phyloP scores from a whole-genome alignment of 2,797 vertebrate genomes.

The Sebastes iracundus region DNA sequence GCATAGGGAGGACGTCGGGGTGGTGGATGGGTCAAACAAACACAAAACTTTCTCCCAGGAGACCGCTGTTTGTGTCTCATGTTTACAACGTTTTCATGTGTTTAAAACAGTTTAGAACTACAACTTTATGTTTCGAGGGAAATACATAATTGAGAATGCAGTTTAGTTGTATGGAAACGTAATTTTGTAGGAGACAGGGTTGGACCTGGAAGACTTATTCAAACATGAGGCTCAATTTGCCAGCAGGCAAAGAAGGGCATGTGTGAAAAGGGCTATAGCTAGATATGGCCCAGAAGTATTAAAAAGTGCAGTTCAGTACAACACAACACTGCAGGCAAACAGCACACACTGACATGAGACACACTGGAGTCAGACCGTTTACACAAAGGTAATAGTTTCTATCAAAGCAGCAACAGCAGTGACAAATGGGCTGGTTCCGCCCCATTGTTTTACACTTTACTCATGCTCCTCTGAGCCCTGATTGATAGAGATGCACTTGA shows the following conservation, averaged over 20 bases:
- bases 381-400: slow-evolving; percentile 48
- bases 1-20: no score
- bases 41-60: no score
- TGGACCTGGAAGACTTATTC: background rate
- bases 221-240: background rate
- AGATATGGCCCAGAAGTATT: background rate
- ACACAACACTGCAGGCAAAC: background rate
- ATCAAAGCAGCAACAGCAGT: slow-evolving; percentile 45
- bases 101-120: rapidly evolving
- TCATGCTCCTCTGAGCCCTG: slow-evolving; percentile 29
- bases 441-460: slow-evolving; percentile 65
- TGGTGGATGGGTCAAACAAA: no score
- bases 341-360: background rate
- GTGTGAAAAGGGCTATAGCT: background rate
- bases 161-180: no score
- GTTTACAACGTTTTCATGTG: no score
- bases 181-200: no score
- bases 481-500: slow-evolving; percentile 35
- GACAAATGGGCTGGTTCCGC: slow-evolving; percentile 67
- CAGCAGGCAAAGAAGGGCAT: background rate
- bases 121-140: no score
- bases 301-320: background rate
- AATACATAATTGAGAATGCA: no score
- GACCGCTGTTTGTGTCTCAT: no score
- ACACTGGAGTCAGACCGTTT: slow-evolving; percentile 20